Conservation (phyloP, 2,113 vertebrate species). For the Poeciliopsis prolifica region DNA sequence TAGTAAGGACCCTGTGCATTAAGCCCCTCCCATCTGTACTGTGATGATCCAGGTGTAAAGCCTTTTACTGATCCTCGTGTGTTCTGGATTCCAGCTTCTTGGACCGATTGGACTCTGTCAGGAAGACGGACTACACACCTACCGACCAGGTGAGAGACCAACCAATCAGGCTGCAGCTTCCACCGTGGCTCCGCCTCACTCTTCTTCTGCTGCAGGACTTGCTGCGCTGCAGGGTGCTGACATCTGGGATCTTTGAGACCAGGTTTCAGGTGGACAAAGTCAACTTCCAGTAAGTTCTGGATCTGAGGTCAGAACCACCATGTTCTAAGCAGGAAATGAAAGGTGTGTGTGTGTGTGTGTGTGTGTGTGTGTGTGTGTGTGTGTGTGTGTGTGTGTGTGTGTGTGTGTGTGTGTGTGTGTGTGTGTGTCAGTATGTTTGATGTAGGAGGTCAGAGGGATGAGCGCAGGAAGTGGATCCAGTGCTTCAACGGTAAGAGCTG, state of each 20-base stretch:
- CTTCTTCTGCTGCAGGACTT: constrained; percentile 56
- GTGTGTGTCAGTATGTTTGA: constrained; percentile 91
- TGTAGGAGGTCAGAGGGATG: constrained; percentile 96
- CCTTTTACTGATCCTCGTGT: background rate
- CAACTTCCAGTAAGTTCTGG: constrained; percentile 72
- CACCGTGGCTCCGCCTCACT: background rate
- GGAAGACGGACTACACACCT: constrained; percentile 92
- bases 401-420: background rate
- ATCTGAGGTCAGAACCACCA: too few relatives aligned
- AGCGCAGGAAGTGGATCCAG: constrained; percentile 98
- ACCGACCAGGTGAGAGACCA: constrained; percentile 89
- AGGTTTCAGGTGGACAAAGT: constrained; percentile 75
- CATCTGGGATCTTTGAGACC: constrained; percentile 73
- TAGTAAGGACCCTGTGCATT: constrained; percentile 65
- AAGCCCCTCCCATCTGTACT: background rate
- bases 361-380: background rate
- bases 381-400: constrained; percentile 15
- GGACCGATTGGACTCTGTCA: constrained; percentile 91
- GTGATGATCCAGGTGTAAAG: background rate
- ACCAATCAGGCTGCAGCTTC: background rate
- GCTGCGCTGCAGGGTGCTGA: constrained; percentile 71
- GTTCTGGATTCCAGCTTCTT: constrained; percentile 84
- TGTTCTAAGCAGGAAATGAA: background rate
- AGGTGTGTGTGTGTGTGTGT: constrained; percentile 3
- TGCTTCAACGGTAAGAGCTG: constrained; percentile 92